A percentile compares a stretch with the other conserved stretches of the same genome.
Conservation (phyloP, 1,140 invertebrate species). For the Metaphire vulgaris region DNA sequence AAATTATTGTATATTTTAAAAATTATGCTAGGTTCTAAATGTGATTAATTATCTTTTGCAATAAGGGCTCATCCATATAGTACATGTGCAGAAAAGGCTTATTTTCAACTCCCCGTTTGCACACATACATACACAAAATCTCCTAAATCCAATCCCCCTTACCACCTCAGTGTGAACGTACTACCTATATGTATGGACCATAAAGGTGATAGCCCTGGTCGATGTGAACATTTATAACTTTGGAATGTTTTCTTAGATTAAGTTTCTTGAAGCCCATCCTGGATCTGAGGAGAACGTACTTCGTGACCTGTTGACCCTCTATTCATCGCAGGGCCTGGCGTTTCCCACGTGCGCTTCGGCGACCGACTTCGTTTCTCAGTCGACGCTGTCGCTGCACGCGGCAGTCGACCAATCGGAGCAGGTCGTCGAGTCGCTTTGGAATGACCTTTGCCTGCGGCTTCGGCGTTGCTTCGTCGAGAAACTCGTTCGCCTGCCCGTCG, state of each 20-base stretch:
- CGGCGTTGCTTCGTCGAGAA: neutral
- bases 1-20: no score
- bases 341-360: neutral
- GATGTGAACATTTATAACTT: no score
- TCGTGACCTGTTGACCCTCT: neutral
- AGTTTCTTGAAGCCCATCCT: constrained; percentile 1
- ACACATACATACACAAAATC: no score
- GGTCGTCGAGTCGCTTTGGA: constrained; percentile 5
- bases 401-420: constrained; percentile 14
- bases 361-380: neutral
- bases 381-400: constrained; percentile 10
- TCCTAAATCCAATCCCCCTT: no score
- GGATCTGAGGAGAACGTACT: constrained; percentile 5
- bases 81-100: no score
- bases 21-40: no score
- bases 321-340: neutral
- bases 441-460: constrained; percentile 6
- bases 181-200: no score
- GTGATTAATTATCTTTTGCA: no score
- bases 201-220: no score
- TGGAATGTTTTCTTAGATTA: constrained; percentile 15
- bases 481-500: neutral
- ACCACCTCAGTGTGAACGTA: no score
- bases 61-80: no score
- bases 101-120: no score